Evolutionary conservation across 2,113 vertebrate genomes (phyloP).

Genomic region (Trinectes maculatus): DNA sequence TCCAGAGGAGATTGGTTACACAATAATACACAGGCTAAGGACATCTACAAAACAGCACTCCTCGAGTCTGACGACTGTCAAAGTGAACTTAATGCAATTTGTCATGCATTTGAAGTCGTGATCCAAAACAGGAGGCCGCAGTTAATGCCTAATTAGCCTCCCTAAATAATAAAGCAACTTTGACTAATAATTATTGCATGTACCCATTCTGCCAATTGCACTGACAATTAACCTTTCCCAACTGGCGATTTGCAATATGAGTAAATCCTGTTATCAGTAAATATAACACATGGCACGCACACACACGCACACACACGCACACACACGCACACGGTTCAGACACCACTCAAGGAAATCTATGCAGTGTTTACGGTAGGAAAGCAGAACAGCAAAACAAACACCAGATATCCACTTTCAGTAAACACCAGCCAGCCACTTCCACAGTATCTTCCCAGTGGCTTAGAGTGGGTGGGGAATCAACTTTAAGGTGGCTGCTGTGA

Average conservation of each 20-base stretch:
- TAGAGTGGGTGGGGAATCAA: conserved; percentile 74
- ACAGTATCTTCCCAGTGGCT: conserved; percentile 70
- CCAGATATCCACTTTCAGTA: conserved; percentile 77
- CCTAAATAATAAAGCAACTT: conserved; percentile 83
- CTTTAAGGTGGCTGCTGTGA: conserved; percentile 75
- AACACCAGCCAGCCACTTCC: conserved; percentile 74
- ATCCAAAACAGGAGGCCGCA: conserved; percentile 74
- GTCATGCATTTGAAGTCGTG: conserved; percentile 80
- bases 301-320: conserved; percentile 54
- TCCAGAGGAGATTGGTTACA: conserved; percentile 67
- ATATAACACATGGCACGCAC: conserved; percentile 80
- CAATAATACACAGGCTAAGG: conserved; percentile 70
- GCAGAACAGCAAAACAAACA: conserved; percentile 82
- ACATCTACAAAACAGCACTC: conserved; percentile 79
- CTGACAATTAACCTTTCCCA: conserved; percentile 85
- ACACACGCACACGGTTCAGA: conserved; percentile 53
- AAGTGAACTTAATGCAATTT: conserved; percentile 81
- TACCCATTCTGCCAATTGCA: conserved; percentile 77
- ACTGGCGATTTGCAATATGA: conserved; percentile 80
- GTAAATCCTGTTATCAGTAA: conserved; percentile 87
- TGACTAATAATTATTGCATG: conserved; percentile 82
- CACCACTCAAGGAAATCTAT: conserved; percentile 75
- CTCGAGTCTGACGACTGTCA: conserved; percentile 77
- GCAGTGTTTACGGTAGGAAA: conserved; percentile 76
- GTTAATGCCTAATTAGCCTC: conserved; percentile 81